Evolutionary conservation across 2,113 vertebrate genomes (phyloP), one percentile per base, ranked within the genome.

Genomic region (Dendrocopos noguchii): DNA sequence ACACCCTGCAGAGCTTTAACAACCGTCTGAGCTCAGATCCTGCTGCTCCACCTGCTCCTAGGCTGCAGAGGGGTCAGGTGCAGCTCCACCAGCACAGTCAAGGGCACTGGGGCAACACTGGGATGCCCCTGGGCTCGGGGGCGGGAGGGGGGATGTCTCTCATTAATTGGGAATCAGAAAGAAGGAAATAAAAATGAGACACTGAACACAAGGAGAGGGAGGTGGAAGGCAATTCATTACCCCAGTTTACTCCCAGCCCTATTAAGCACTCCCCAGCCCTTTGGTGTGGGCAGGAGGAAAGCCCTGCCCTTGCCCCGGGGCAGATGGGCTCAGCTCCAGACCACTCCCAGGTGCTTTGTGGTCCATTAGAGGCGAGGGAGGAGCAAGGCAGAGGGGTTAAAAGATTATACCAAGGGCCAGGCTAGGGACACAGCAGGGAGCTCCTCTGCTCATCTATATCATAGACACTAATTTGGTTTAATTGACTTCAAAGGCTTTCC

Each of bases 381-480:
- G 74, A 83, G 82, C 63, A n/a, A 52, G 81, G 79, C 28, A 74
- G 72, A 47, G 72, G 82, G 91, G 96, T 95, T 89, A 91, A 85
- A 87, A 87, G 95, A 94, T 91, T 52, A 22, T 1, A 42, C 81
- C 80, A 60, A 88, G 94, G 93, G 84, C 86, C 50, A 31, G 78
- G 53, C 73, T 56, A 10, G 79, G 16, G 63, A 25, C 94, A 3
- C 95, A 95, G 96, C 78, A 0, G 91, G 93, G 88, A 84, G 91
- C 91, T 85, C 39, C 77, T 71, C 81, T 59, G 91, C 95, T 87
- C 96, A 71, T 95, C 94, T 88, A 9, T 89, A 95, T 95, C 93
- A 96, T 50, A 78, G 95, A 71, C 93, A 91, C 94, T 97, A 97
- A 97, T 98, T 97, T 94, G 94, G 96, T 80, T 95, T 95, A 87